Conservation (phyloP, 2,888 invertebrate species). For the Pharmacophagus antenor region DNA sequence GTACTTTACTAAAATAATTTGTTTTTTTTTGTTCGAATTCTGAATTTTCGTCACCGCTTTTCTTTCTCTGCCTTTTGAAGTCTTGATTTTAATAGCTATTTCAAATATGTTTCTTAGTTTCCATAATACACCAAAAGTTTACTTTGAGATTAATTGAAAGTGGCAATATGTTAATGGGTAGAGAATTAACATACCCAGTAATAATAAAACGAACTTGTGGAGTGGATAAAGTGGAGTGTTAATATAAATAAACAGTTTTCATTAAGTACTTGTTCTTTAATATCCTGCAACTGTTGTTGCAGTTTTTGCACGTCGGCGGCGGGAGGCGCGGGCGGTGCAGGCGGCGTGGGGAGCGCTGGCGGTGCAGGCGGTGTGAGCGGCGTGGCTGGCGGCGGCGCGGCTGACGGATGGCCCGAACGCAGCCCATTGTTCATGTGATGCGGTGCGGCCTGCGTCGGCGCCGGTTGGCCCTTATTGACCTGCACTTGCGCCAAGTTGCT, state of each 20-base stretch:
- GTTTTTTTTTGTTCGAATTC: no score
- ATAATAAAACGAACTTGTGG: no score
- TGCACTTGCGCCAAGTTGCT: conserved; percentile 72
- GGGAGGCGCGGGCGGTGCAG: conserved; percentile 32
- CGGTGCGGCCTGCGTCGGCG: conserved; percentile 67
- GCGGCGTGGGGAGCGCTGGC: conserved; percentile 67
- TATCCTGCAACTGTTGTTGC: conserved; percentile 92
- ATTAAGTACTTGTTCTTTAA: conserved; percentile 92
- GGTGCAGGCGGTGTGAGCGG: conserved; percentile 60
- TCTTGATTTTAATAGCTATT: no score
- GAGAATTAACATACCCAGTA: no score
- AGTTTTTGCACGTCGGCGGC: conserved; percentile 87
- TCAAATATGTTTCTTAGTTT: no score
- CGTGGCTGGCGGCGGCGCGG: conserved; percentile 54
- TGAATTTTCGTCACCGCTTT: no score
- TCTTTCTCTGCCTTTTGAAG: no score
- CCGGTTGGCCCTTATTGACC: conserved; percentile 74
- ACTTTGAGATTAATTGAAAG: no score
- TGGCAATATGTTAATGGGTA: no score
- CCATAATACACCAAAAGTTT: no score
- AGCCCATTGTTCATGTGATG: conserved; percentile 73
- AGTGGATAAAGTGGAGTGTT: no score
- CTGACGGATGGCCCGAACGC: conserved; percentile 45
- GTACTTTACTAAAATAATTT: no score
- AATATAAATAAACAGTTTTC: background rate